Evolutionary conservation across 2,888 invertebrate species (phyloP).

Genomic region (Campoplex nolae): DNA sequence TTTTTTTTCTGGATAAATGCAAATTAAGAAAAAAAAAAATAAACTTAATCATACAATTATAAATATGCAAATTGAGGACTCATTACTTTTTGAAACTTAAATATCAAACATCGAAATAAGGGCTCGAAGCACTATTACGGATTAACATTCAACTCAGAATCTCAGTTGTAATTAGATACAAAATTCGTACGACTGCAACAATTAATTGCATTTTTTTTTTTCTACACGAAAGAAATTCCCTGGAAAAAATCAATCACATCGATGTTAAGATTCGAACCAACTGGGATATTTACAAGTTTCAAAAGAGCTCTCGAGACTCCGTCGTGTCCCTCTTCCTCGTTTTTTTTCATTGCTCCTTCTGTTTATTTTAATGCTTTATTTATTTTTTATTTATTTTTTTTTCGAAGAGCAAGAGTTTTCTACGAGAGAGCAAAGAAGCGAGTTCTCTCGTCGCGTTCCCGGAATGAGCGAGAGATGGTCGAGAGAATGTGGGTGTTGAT

Average conservation of each 20-base stretch:
- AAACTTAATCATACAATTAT: background rate
- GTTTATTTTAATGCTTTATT: background rate
- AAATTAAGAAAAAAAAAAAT: background rate
- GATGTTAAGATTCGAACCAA: background rate
- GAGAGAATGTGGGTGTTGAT: conserved; percentile 69
- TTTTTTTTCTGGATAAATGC: background rate
- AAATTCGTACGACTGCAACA: background rate
- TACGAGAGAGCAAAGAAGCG: conserved; percentile 32
- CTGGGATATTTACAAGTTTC: conserved; percentile 8
- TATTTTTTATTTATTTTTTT: background rate
- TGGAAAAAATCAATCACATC: conserved; percentile 14
- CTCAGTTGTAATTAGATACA: background rate
- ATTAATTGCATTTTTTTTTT: background rate
- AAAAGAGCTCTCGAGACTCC: background rate
- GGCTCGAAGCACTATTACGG: background rate
- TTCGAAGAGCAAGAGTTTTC: conserved; percentile 32
- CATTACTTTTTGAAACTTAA: background rate
- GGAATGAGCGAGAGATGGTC: conserved; percentile 51
- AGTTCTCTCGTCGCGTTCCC: conserved; percentile 51
- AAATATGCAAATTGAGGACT: background rate
- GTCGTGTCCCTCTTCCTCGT: background rate
- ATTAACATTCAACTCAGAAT: background rate
- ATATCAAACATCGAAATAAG: background rate
- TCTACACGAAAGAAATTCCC: background rate
- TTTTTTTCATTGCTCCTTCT: background rate